phyloP scores from a whole-genome alignment of 1,140 invertebrate species.

The Ceratosolen solmsi region DNA sequence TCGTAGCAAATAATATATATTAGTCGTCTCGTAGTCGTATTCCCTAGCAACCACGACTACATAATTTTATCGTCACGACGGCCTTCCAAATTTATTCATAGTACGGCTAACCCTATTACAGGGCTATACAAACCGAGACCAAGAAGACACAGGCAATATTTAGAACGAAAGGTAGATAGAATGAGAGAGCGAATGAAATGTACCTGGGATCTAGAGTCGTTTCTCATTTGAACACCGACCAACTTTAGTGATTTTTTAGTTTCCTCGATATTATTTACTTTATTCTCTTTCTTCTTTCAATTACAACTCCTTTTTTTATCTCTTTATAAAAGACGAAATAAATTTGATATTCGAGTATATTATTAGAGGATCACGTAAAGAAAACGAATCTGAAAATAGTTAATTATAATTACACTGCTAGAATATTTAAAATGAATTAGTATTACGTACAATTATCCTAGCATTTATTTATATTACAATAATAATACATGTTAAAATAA shows the following conservation, averaged over 20 bases:
- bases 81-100: constrained; percentile 72
- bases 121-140: constrained; percentile 64
- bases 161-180: too few relatives aligned
- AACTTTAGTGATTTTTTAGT: constrained; percentile 66
- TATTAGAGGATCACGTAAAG: background rate
- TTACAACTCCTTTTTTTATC: background rate
- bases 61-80: too few relatives aligned
- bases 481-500: too few relatives aligned
- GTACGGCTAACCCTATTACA: constrained; percentile 69
- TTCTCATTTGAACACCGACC: constrained; percentile 62
- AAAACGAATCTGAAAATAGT: background rate
- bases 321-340: constrained; percentile 30
- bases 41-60: background rate
- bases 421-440: too few relatives aligned
- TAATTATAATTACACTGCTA: background rate
- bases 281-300: background rate
- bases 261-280: background rate
- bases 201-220: constrained; percentile 58
- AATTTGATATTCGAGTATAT: constrained; percentile 53
- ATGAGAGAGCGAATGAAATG: background rate
- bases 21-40: constrained; percentile 31
- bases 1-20: constrained; percentile 48
- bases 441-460: too few relatives aligned
- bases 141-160: too few relatives aligned
- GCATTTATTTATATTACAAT: too few relatives aligned